Evolutionary conservation across 2,888 invertebrate species (phyloP).

Genomic region (Cryptocephalus moraei): DNA sequence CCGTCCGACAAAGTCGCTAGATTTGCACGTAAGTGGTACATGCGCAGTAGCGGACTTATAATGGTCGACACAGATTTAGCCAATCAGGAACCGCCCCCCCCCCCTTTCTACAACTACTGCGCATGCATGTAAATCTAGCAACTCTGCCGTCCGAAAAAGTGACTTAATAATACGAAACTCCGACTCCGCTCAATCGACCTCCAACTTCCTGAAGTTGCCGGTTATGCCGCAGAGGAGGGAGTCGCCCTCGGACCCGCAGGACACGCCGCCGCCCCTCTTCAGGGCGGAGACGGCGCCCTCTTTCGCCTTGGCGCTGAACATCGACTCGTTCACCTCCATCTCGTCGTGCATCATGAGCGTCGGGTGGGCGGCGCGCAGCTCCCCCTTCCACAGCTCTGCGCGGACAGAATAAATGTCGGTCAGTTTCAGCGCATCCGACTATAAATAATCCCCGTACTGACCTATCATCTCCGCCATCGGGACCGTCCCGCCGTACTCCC

Average conservation of each 20-base stretch:
- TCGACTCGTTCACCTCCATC: slow-evolving; percentile 56
- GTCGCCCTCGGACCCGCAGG: slow-evolving; percentile 55
- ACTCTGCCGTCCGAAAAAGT: too few relatives aligned
- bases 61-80: too few relatives aligned
- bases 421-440: too few relatives aligned
- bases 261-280: slow-evolving; percentile 42
- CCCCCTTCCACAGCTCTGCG: slow-evolving; percentile 56
- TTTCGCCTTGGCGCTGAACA: slow-evolving; percentile 60
- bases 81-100: too few relatives aligned
- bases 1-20: too few relatives aligned
- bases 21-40: too few relatives aligned
- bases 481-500: slow-evolving; percentile 75
- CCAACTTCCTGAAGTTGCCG: slow-evolving; percentile 68
- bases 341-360: slow-evolving; percentile 55
- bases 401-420: neutral
- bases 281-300: slow-evolving; percentile 68
- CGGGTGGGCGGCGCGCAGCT: slow-evolving; percentile 50
- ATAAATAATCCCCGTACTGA: slow-evolving; percentile 35
- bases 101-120: too few relatives aligned
- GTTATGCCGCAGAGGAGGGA: slow-evolving; percentile 57
- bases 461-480: slow-evolving; percentile 78
- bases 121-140: too few relatives aligned
- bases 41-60: too few relatives aligned
- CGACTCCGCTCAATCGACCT: slow-evolving; percentile 49
- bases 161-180: too few relatives aligned